Evolutionary conservation across 2,797 vertebrate genomes (phyloP).

Genomic region (Peromyscus eremicus): DNA sequence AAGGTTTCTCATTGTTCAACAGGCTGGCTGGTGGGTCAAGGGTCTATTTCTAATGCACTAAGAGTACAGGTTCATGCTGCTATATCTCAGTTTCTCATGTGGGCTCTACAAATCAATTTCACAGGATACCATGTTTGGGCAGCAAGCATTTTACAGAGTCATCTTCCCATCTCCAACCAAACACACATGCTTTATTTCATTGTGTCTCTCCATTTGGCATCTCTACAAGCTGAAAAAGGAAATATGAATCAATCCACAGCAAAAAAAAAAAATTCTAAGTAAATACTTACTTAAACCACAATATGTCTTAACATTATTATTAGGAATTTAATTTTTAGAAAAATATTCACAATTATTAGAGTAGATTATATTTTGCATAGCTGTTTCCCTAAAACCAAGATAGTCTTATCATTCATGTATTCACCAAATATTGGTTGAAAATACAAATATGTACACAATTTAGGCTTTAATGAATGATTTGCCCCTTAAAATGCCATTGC

Average conservation of each 20-base stretch:
- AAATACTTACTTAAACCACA: not conserved
- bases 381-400: not conserved
- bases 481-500: not conserved
- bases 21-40: not conserved
- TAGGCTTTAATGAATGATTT: not conserved
- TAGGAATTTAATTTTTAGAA: not conserved
- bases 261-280: not conserved
- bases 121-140: not conserved
- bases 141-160: not conserved
- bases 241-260: not conserved
- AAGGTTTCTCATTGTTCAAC: not conserved
- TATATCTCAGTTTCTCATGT: not conserved
- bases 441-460: not conserved
- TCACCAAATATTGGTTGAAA: slow-evolving; percentile 14
- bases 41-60: not conserved
- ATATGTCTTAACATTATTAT: not conserved
- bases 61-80: not conserved
- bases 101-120: not conserved
- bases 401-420: not conserved
- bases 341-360: slow-evolving; percentile 3
- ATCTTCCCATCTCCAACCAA: not conserved
- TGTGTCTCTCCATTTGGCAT: not conserved
- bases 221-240: not conserved
- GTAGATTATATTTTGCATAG: not conserved
- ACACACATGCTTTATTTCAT: not conserved